Base-by-base conservation (phyloP, 2,888 invertebrate species). In the Sialis lutaria region DNA sequence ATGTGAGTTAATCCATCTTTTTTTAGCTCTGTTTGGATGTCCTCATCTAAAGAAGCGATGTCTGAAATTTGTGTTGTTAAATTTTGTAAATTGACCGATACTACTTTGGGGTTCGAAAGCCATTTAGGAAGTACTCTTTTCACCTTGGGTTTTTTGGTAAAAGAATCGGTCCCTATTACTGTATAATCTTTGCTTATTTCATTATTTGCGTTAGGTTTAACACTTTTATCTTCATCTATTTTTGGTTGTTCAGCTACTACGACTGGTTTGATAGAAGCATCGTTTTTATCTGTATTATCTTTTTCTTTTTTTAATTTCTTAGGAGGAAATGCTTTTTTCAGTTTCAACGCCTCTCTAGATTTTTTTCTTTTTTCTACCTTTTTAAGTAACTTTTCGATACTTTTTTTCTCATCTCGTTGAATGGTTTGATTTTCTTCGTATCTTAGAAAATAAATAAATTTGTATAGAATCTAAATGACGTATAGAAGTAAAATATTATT, bases 121-220 rank as follows among this genome's bases (percentile, higher is more conserved):
- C 95, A 96, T 52, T 81, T 71, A 1, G 95, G 93, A 42, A 95
- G 65, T 6, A 88, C 77, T 62, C 88, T 69, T 57, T 80, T 75
- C 0, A 87, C 79, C 79, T 79, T 54, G 57, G 32, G 12, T 5
- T 43, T 43, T 43, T 12, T 10, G 31, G 12, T n/a, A 58, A 75
- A 72, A 49, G 72, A 74, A 55, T 74, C 73, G 47, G 67, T 70
- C 6, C 85, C 85, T 44, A 88, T 67, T 13, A 86, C 70, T 56
- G 79, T 79, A 56, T 79, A 83, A 22, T 69, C 71, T 54, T 73
- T 69, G 48, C 63, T 53, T 22, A 54, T 51, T 30, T 53, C 52
- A 48, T 49, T 45, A 40, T 58, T 58, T 40, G 50, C 46, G 41
- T 55, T 4, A 8, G 35, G 35, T 35, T 35, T 35, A 8, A n/a